Base-by-base conservation (phyloP, 2,888 invertebrate genomes). In the Nomada goodeniana region DNA sequence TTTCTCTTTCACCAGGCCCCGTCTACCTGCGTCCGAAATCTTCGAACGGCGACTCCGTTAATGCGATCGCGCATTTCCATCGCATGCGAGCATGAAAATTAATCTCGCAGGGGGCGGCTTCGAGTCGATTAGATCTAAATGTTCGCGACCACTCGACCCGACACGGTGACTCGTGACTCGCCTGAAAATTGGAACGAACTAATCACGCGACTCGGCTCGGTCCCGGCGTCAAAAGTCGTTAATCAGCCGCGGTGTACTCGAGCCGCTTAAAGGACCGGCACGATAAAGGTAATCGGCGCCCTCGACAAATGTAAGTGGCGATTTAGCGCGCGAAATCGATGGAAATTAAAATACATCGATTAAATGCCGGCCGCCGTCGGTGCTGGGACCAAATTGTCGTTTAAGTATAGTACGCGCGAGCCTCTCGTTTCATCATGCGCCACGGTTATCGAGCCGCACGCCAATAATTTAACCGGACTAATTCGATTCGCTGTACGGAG, bases 331-430 rank as follows among this genome's bases (percentile, higher is more conserved):
- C 76, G 79, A 53, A 81, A 88, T 81, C 79, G 86, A 86, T 80
- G 79, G 80, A 88, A 80, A 86, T 88, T 88, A 88, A 86, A 88
- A 86, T 82, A 87, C 88, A 80, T 80, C 80, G 78, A 69, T 87
- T 87, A 83, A 86, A 84, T 75, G 65, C 68, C 73, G 74, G 52
- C 42, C 42, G 47, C 44, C 44, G 36, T 29, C 44, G 36, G 47
- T 42, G 18, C 23, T 53, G 57, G 63, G 63, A 61, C 68, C 72
- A 87, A 88, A 88, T 88, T 84, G 83, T 88, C 88, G 76, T 83
- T 86, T 81, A 84, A 88, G 74, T 85, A 83, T 72, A 86, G 69
- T 50, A 65, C 78, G 68, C 74, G 79, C 64, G 77, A 42, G 69
- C 71, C 80, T 69, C 70, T 70, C 74, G 74, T 79, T 80, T 64